phyloP scores from a whole-genome alignment of 2,888 invertebrate genomes.

The Smittia sp. region DNA sequence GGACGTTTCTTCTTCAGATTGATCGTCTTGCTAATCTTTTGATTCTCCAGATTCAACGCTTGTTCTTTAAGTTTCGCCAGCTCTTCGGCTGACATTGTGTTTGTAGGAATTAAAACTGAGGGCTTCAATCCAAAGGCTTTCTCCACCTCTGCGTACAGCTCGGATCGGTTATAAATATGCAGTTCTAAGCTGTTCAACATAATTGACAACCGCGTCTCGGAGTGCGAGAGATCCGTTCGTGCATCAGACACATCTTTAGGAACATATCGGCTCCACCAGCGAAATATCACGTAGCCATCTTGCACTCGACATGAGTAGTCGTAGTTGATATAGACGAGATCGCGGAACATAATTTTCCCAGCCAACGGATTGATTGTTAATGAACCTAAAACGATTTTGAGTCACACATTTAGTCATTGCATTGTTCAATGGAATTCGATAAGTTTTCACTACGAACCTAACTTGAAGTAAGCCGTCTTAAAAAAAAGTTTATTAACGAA shows the following conservation, averaged over 20 bases:
- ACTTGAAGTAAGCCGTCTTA: conserved; percentile 82
- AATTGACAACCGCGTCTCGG: conserved; percentile 85
- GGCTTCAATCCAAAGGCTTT: conserved; percentile 82
- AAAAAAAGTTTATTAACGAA: conserved; percentile 83
- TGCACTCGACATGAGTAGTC: conserved; percentile 91
- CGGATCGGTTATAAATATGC: conserved; percentile 91
- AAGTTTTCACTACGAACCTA: conserved; percentile 64
- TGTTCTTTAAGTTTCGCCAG: conserved; percentile 57
- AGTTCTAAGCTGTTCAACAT: conserved; percentile 92
- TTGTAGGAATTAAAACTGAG: conserved; percentile 65
- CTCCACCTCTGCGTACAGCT: conserved; percentile 81
- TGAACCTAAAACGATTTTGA: conserved; percentile 67
- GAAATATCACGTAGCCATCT: conserved; percentile 95
- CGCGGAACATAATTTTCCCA: conserved; percentile 97
- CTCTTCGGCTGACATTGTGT: conserved; percentile 58
- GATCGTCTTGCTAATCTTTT: conserved; percentile 49
- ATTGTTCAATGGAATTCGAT: conserved; percentile 15
- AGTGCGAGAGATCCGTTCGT: conserved; percentile 83
- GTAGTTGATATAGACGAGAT: conserved; percentile 89
- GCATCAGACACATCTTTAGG: conserved; percentile 92
- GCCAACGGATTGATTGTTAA: conserved; percentile 92
- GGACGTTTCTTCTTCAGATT: conserved; percentile 60
- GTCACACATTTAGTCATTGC: not conserved
- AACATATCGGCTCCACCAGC: conserved; percentile 96
- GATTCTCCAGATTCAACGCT: conserved; percentile 64